Evolutionary conservation across 1,140 invertebrate species (phyloP), one percentile per base, ranked within the genome.

Genomic region (Hesperophylax magnus): DNA sequence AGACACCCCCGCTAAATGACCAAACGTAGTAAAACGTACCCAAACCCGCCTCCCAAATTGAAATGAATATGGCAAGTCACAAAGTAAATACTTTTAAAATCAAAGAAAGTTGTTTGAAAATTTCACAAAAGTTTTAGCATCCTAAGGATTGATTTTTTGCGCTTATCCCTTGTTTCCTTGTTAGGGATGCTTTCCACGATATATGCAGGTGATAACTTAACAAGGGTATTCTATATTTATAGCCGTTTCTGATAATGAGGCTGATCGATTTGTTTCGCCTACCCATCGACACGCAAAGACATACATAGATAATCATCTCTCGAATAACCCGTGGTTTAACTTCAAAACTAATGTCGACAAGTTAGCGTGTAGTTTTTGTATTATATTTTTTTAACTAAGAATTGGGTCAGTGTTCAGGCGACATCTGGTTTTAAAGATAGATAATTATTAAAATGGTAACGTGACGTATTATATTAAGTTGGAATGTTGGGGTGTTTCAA

Each of bases 201-300:
- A 52, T 27, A 3, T 54, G 71, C 71, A 75, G 71, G 71, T 75
- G 71, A 54, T 75, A 75, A 75, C 15, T 75, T 27, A 27, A 75
- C 71, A 75, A 20, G 27, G 71, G 71, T 75, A 74, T 54, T 58
- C 54, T 75, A 56, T 75, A 75, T 75, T 18, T 47, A 47, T 14
- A 24, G 71, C 22, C 31, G 71, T 75, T 56, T n/a, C 24, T 18
- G 22, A 75, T 75, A 75, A 75, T 58, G 53, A 58, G 71, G 18
- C 31, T 58, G 54, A 75, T 75, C 71, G 71, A 75, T 75, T 75
- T 75, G 71, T 75, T 56, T 15, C 52, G 54, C 71, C 31, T 17
- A 34, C 52, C 71, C 22, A 54, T 75, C 71, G 54, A 75, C 71
- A 75, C 71, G 71, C n/a, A 14, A 54, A 8, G 69, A 53, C 53